These are phyloP conservation scores for Nothoprocta perdicaria DNA, from an alignment of 2,113 vertebrate genomes.

Conservation along the genomic window DNA sequence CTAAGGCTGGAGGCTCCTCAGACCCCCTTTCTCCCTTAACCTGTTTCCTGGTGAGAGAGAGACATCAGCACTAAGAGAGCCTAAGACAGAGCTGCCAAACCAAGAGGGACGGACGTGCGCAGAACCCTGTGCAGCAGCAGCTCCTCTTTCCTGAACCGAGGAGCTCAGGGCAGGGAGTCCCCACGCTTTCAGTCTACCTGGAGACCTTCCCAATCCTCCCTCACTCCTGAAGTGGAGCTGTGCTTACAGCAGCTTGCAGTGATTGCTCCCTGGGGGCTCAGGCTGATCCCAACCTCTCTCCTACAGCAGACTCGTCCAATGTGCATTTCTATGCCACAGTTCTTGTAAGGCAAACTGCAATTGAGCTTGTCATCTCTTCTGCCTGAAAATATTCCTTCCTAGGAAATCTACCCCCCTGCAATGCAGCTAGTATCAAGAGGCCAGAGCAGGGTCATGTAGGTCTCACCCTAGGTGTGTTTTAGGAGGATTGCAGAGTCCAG, in stretches of 20 bases:
- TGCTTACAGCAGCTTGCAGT: not conserved
- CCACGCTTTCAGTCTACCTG: not conserved
- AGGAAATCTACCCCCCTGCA: not conserved
- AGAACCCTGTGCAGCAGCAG: not conserved
- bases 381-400: not conserved
- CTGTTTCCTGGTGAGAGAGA: not conserved
- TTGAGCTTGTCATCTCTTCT: not conserved
- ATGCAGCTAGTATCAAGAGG: not conserved
- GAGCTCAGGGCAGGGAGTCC: not conserved
- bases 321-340: not conserved
- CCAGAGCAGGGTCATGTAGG: not conserved
- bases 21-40: not conserved
- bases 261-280: too few species aligned
- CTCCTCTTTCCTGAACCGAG: not conserved
- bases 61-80: not conserved
- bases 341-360: not conserved
- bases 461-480: not conserved
- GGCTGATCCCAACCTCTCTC: not conserved
- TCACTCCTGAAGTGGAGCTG: not conserved
- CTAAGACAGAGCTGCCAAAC: not conserved
- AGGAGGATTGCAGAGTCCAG: not conserved
- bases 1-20: not conserved
- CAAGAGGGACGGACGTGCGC: not conserved
- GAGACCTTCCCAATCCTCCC: too few species aligned
- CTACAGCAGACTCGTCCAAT: not conserved